Evolutionary conservation across 2,888 invertebrate species (phyloP).

Genomic region (Plebejus anna): DNA sequence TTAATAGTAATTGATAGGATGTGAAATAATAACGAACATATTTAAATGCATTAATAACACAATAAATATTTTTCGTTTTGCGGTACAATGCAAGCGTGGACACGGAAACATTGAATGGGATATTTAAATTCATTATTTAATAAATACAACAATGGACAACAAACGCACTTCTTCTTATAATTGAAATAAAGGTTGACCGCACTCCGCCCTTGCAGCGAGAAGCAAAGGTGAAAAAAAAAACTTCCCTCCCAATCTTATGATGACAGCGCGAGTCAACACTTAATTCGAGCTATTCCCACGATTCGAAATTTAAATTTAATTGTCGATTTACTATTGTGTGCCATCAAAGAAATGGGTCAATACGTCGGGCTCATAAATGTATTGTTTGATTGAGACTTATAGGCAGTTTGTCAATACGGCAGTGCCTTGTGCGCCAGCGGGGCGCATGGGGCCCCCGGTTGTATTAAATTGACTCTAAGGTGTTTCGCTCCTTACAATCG

Average conservation of each 20-base stretch:
- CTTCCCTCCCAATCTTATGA: constrained; percentile 57
- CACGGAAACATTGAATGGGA: neutral
- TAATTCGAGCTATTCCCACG: constrained; percentile 75
- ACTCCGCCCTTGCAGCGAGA: constrained; percentile 49
- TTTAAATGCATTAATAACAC: neutral
- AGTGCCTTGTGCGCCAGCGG: constrained; percentile 54
- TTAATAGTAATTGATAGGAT: neutral
- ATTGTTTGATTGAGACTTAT: constrained; percentile 75
- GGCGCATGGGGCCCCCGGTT: constrained; percentile 51
- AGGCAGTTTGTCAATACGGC: constrained; percentile 75
- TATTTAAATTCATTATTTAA: constrained; percentile 29
- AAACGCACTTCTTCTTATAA: constrained; percentile 42
- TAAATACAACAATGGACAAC: constrained; percentile 36
- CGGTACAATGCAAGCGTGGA: constrained; percentile 3
- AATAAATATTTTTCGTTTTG: constrained; percentile 3
- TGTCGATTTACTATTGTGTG: constrained; percentile 66
- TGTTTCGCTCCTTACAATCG: constrained; percentile 51
- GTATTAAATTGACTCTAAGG: constrained; percentile 55
- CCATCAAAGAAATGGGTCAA: constrained; percentile 76
- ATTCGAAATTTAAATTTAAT: constrained; percentile 70
- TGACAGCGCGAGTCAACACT: constrained; percentile 66
- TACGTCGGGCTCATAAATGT: constrained; percentile 61
- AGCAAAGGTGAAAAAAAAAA: constrained; percentile 48
- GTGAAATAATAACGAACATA: neutral
- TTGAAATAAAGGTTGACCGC: constrained; percentile 51